phyloP scores from a whole-genome alignment of 1,140 invertebrate genomes.

The Trypoxylus dichotomus region DNA sequence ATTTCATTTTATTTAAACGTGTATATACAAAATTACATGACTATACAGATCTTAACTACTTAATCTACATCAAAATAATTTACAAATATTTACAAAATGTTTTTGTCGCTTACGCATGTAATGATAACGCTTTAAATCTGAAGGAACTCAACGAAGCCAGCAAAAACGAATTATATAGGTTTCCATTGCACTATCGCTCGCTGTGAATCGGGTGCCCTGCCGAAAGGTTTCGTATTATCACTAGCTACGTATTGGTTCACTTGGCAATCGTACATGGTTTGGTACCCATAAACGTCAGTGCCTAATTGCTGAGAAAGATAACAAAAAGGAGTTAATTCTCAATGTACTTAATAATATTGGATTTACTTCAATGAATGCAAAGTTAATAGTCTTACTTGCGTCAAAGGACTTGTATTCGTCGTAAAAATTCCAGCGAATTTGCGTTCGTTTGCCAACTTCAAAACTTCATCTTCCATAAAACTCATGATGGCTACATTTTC shows the following conservation, averaged over 20 bases:
- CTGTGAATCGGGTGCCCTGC: slow-evolving; percentile 71
- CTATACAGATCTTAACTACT: too few relatives aligned
- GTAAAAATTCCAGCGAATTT: slow-evolving; percentile 77
- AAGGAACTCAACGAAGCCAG: background rate
- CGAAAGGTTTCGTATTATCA: slow-evolving; percentile 73
- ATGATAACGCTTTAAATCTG: background rate
- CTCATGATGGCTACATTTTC: slow-evolving; percentile 78
- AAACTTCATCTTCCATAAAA: slow-evolving; percentile 74
- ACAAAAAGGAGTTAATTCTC: slow-evolving; percentile 7
- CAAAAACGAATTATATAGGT: slow-evolving; percentile 41
- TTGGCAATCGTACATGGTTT: slow-evolving; percentile 76
- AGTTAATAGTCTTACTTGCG: slow-evolving; percentile 62
- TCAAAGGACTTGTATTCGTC: slow-evolving; percentile 82
- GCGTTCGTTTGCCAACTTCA: slow-evolving; percentile 65
- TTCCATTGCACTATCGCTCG: slow-evolving; percentile 77
- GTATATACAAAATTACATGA: too few relatives aligned
- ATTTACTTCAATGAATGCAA: background rate
- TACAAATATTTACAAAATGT: slow-evolving; percentile 2
- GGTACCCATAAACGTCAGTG: slow-evolving; percentile 76
- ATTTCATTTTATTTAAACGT: too few relatives aligned
- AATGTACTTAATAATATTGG: background rate
- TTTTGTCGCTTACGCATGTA: background rate
- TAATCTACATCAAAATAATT: background rate
- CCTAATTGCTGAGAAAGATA: slow-evolving; percentile 70
- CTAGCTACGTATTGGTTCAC: slow-evolving; percentile 74